Evolutionary conservation across 2,888 invertebrate genomes (phyloP), one percentile per base, ranked within the genome.

Genomic region (Temnothorax ravouxi): DNA sequence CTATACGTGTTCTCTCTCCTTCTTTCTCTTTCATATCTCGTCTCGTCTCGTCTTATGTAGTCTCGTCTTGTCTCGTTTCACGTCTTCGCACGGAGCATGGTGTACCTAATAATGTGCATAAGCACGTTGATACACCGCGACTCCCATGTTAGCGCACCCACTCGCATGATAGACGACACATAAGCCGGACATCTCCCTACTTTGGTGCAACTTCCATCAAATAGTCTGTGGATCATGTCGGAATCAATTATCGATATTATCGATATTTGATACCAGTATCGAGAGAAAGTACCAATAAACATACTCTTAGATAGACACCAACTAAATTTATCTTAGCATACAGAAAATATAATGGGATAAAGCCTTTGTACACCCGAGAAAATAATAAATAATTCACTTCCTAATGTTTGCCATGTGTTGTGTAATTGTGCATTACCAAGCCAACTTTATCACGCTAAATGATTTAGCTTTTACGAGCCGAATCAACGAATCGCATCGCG

Each of bases 1-100:
- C 84, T 86, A 87, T 88, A 90, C 88, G 85, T 88, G 87, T 87
- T 21, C 88, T 86, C 89, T 85, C 84, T 69, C 84, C 84, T 47
- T 50, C 54, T 56, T 62, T 21, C 44, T 44, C 54, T 25, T 38
- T 76, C 74, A 13, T 34, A 6, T 8, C 38, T 21, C 21, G 71
- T 69, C 41, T 54, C 52, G n/a, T 66, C 76, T 79, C 34, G 34
- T 34, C 34, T 34, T 3, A 50, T 61, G 21, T 13, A 9, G 38
- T 41, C 62, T 64, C 3, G 38, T 11, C 56, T 64, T 25, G 52
- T 62, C 50, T 62, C 41, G 64, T 52, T 18, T 50, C 41, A 41
- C 50, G 38, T 69, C 56, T 47, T 54, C 4, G n/a, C 34, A 56
- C 29, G 13, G 41, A 67, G 13, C 9, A 67, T 29, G 29, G 29